phyloP scores from a whole-genome alignment of 1,140 invertebrate genomes.

The Papilio aristodemus region DNA sequence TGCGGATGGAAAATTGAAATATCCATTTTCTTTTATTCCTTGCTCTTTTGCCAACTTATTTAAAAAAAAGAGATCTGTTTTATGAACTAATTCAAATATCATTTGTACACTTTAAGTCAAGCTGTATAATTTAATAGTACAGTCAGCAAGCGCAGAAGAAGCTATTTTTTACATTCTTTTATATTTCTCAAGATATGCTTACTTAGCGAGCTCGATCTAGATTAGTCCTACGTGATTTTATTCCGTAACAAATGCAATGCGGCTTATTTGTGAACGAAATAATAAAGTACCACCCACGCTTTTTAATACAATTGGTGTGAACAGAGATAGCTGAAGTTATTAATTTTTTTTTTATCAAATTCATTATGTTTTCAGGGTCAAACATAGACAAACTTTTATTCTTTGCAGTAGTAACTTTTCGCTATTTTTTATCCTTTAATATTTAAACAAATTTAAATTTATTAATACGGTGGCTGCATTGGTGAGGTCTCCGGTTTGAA shows the following conservation, averaged over 20 bases:
- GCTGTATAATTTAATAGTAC: too few relatives aligned
- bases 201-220: background rate
- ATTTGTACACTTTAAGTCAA: too few relatives aligned
- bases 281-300: background rate
- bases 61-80: too few relatives aligned
- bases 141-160: background rate
- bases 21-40: too few relatives aligned
- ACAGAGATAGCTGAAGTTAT: background rate
- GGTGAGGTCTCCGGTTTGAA: too few relatives aligned
- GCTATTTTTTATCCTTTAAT: too few relatives aligned
- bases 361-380: background rate
- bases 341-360: background rate
- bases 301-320: background rate
- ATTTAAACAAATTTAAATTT: too few relatives aligned
- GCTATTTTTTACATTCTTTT: background rate
- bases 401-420: background rate
- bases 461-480: too few relatives aligned
- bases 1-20: too few relatives aligned
- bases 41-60: too few relatives aligned
- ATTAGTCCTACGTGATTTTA: constrained; percentile 4
- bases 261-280: background rate
- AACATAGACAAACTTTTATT: background rate
- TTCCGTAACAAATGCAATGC: background rate
- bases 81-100: too few relatives aligned
- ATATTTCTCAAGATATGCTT: constrained; percentile 2